These are phyloP conservation scores for Barnardius zonarius DNA, from an alignment of 2,113 vertebrate species.

Conservation along the genomic window DNA sequence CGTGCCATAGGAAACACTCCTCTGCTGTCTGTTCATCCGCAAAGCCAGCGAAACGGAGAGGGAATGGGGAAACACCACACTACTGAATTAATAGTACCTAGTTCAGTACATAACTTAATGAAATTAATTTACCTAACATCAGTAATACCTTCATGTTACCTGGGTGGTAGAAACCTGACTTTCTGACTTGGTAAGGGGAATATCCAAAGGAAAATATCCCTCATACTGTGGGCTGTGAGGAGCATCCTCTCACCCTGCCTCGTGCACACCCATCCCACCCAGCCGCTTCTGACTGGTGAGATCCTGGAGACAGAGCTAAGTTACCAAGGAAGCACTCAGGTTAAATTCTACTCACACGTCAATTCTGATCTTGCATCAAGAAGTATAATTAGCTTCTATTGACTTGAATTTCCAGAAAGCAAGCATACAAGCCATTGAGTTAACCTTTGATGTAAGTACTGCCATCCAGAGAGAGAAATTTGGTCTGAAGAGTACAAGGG, in stretches of 20 bases:
- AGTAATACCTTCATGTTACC: background rate
- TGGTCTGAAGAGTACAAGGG: background rate
- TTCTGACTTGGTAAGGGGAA: background rate
- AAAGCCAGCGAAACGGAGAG: background rate
- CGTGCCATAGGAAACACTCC: background rate
- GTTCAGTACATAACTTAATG: background rate
- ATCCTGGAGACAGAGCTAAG: background rate
- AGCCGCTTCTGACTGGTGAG: accelerated
- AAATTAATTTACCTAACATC: background rate
- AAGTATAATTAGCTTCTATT: background rate
- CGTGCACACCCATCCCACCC: background rate
- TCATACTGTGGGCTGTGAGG: background rate
- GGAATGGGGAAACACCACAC: background rate
- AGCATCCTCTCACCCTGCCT: background rate
- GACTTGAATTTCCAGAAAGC: background rate
- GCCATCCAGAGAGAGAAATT: background rate
- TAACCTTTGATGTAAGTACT: background rate
- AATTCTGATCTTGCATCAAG: background rate
- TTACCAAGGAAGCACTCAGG: background rate
- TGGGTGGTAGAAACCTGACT: background rate
- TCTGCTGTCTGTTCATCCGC: background rate
- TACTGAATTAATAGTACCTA: background rate
- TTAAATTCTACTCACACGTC: background rate
- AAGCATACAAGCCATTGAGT: background rate
- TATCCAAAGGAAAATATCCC: background rate